These are phyloP conservation scores for Meliscaeva auricollis DNA, from an alignment of 2,888 invertebrate genomes.

Conservation along the genomic window DNA sequence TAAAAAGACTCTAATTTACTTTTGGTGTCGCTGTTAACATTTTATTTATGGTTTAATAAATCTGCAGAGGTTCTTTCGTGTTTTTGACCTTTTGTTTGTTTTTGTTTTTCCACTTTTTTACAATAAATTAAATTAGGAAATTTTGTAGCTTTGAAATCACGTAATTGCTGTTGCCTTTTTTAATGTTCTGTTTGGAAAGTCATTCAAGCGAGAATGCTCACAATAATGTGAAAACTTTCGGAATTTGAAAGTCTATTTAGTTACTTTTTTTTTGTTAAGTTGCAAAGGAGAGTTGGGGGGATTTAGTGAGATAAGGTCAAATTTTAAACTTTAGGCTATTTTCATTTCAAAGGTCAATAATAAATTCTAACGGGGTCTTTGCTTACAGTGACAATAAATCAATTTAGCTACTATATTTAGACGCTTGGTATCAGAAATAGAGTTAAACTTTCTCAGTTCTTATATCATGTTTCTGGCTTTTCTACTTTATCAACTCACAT, in stretches of 20 bases:
- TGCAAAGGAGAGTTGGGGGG: too few species aligned
- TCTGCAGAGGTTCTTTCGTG: slow-evolving; percentile 30
- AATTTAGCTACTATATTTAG: too few species aligned
- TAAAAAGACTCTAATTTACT: slow-evolving; percentile 48
- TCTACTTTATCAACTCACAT: too few species aligned
- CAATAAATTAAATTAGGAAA: slow-evolving; percentile 48
- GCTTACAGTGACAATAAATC: too few species aligned
- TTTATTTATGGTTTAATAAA: slow-evolving; percentile 69
- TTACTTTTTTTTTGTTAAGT: background rate
- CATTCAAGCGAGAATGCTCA: slow-evolving; percentile 39
- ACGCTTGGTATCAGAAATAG: too few species aligned
- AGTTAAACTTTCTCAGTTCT: too few species aligned
- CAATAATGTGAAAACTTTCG: slow-evolving; percentile 66
- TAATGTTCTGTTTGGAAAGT: slow-evolving; percentile 46
- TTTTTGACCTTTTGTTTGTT: slow-evolving; percentile 26
- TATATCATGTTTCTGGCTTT: too few species aligned
- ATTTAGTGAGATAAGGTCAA: too few species aligned
- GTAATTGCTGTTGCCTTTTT: slow-evolving; percentile 41
- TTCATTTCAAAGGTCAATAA: too few species aligned
- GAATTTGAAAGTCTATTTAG: background rate
- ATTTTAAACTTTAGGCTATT: too few species aligned
- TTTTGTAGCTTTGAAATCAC: slow-evolving; percentile 50
- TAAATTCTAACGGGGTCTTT: too few species aligned
- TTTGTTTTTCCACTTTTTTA: background rate
- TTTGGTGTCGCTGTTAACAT: slow-evolving; percentile 56